Percentiles rank a stretch among this genome's conserved stretches.
phyloP scores from a whole-genome alignment of 2,797 vertebrate genomes.

The Thalassophryne amazonica region DNA sequence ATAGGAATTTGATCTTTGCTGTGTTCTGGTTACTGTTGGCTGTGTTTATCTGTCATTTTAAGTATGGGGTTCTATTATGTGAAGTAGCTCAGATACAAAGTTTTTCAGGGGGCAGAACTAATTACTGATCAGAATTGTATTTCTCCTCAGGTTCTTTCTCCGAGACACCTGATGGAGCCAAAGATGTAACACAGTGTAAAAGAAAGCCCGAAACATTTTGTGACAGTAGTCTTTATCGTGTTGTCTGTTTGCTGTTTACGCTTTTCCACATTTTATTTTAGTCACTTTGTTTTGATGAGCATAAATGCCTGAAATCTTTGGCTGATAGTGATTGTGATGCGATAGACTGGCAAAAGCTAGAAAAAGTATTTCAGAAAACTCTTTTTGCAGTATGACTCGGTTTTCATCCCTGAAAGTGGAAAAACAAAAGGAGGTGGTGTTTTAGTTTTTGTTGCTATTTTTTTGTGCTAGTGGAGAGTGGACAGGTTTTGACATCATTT shows the following conservation, averaged over 20 bases:
- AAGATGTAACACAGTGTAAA: conserved; percentile 38
- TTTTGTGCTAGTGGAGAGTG: conserved; percentile 27
- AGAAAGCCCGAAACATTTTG: conserved; percentile 39
- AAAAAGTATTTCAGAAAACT: conserved; percentile 36
- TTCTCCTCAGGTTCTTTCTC: conserved; percentile 35
- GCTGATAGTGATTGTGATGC: conserved; percentile 46
- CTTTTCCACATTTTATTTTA: conserved; percentile 43
- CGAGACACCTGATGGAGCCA: conserved; percentile 44
- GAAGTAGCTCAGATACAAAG: conserved; percentile 36
- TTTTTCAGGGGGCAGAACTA: conserved; percentile 22
- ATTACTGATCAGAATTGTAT: conserved; percentile 44
- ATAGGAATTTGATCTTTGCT: conserved; percentile 53
- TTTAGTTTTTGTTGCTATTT: conserved; percentile 25
- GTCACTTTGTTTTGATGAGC: conserved; percentile 41
- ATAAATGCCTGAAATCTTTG: conserved; percentile 43
- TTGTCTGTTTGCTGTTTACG: conserved; percentile 34
- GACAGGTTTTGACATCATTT: conserved; percentile 32
- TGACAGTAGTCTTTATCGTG: conserved; percentile 31
- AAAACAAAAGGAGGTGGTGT: conserved; percentile 22
- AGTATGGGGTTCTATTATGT: conserved; percentile 48
- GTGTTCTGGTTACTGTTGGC: conserved; percentile 53
- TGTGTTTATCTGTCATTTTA: conserved; percentile 56
- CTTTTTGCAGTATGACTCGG: conserved; percentile 37
- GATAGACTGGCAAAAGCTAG: conserved; percentile 31
- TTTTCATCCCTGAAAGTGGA: conserved; percentile 11